Evolutionary conservation across 2,113 vertebrate genomes (phyloP), one percentile per base, ranked within the genome.

Genomic region (Meleagris gallopavo): DNA sequence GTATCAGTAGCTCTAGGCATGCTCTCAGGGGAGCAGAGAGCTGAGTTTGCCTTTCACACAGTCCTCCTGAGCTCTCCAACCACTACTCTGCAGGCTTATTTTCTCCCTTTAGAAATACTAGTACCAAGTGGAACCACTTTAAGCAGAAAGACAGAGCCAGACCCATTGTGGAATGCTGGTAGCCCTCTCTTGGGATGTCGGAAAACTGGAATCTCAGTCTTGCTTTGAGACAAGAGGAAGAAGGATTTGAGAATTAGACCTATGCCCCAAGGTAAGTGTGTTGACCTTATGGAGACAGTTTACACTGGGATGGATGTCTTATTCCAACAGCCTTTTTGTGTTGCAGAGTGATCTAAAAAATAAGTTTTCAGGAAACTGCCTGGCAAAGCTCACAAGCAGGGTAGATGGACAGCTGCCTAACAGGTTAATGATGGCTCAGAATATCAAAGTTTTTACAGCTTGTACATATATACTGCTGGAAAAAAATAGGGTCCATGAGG

Each of bases 241-340:
- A 21, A 67, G 64, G 61, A 95, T 54, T 62, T 80, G 32, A 88
- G 60, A 89, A 71, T 66, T 71, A 86, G 64, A 83, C 45, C 36
- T 70, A 67, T 91, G 89, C 67, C 69, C 72, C 52, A 20, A 93
- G 95, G 94, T 96, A 72, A 96, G 96, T 89, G 67, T 55, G 38
- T 16, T 69, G 65, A 74, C 41, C 60, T 83, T 88, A 38, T 60
- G 40, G 45, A 83, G n/a, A 52, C 38, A 19, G 11, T 11, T 27
- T 67, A 27, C 34, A 45, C 32, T 0, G 7, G 55, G 50, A 70
- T 21, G 34, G 38, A 29, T 73, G 19, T 65, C 58, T 74, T 74
- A 60, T 34, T 79, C 40, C 24, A 58, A 1, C 19, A 20, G 61
- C 87, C 67, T 91, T 17, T 24, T 58, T 55, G 46, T 71, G 75